Conservation (phyloP, 2,797 vertebrate species). For the Hipposideros larvatus region DNA sequence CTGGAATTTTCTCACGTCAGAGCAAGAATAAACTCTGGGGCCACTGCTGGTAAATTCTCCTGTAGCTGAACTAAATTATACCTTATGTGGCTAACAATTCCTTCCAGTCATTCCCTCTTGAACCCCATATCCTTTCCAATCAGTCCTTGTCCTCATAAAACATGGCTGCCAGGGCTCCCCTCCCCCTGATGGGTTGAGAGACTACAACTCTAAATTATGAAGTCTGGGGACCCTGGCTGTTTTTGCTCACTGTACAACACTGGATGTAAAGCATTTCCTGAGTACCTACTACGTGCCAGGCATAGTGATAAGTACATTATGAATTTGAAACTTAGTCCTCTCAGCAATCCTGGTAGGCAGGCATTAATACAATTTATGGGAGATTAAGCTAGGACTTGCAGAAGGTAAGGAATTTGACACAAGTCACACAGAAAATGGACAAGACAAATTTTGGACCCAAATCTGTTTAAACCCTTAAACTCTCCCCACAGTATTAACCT, state of each 20-base stretch:
- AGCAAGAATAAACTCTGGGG: conserved; percentile 47
- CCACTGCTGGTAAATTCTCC: conserved; percentile 53
- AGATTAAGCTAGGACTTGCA: not conserved
- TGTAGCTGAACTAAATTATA: conserved; percentile 62
- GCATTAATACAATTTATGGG: not conserved
- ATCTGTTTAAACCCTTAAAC: not conserved
- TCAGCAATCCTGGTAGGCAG: not conserved
- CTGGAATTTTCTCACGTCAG: conserved; percentile 75
- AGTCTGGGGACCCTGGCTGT: not conserved
- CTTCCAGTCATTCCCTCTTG: not conserved
- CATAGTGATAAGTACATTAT: not conserved
- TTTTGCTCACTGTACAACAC: not conserved
- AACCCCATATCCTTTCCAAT: not conserved
- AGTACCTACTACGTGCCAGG: not conserved
- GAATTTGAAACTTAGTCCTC: not conserved
- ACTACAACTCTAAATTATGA: not conserved
- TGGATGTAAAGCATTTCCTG: not conserved
- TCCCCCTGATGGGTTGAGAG: not conserved
- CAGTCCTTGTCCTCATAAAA: not conserved
- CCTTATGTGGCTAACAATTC: not conserved
- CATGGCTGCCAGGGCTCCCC: not conserved
- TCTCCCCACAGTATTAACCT: not conserved
- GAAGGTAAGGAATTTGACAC: not conserved
- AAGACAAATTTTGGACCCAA: not conserved
- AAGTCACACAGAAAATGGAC: not conserved